Evolutionary conservation across 2,113 vertebrate species (phyloP).

Genomic region (Antechinus flavipes): DNA sequence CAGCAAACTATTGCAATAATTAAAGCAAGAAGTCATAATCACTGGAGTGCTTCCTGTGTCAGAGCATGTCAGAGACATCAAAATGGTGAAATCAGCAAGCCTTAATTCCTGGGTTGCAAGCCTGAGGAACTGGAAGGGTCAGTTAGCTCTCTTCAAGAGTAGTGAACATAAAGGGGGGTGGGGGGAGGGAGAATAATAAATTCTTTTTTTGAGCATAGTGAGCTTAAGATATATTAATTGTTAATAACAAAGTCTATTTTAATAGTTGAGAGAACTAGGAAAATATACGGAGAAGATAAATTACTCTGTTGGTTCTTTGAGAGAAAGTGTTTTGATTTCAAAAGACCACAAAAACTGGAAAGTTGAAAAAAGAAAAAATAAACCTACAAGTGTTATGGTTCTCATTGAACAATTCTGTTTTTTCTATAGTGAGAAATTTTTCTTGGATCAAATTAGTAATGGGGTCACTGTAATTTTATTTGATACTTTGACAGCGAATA

Average conservation of each 20-base stretch:
- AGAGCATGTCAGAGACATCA: background rate
- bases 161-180: background rate
- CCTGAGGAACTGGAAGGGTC: background rate
- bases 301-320: background rate
- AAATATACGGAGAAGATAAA: background rate
- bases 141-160: background rate
- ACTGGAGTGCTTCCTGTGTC: background rate
- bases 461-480: slow-evolving; percentile 7
- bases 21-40: background rate
- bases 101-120: background rate
- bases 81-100: background rate
- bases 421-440: background rate
- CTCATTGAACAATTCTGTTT: background rate
- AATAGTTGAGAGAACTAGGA: background rate
- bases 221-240: background rate
- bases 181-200: background rate
- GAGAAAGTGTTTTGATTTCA: background rate
- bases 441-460: background rate
- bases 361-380: background rate
- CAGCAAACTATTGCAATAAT: background rate
- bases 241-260: background rate
- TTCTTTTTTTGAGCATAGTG: background rate
- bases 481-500: background rate
- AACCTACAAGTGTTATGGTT: background rate
- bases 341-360: background rate